Evolutionary conservation across 2,888 invertebrate species (phyloP), one percentile per base, ranked within the genome.

Genomic region (Ecliptopera silaceata): DNA sequence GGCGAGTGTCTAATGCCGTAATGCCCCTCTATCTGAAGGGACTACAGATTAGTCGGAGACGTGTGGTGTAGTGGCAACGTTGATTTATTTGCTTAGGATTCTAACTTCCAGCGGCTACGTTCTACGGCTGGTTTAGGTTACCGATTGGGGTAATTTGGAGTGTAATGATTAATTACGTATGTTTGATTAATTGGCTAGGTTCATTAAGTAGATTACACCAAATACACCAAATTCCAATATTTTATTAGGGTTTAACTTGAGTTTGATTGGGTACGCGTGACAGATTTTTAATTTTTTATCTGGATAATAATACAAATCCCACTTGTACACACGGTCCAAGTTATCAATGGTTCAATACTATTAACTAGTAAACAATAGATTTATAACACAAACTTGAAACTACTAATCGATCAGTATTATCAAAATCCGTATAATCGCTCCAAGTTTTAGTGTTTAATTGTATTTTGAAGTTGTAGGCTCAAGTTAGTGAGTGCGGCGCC

Each of bases 391-490:
- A 57, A 44, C 52, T 58, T 15, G 18, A 20, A 48, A 22, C 29
- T 8, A 34, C 26, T 36, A 45, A 50, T 54, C 50, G 46, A 54
- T 59, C 54, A 43, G 46, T 26, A 32, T 54, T 59, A 55, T 50
- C 46, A 38, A 50, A 54, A 54, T 38, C 50, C 36, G n/a, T 43
- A 47, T 46, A 59, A 54, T 59, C 46, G 38, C 38, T 43, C n/a
- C 10, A 54, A 59, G 59, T 54, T 59, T 45, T 26, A 59, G 54
- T 54, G 50, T 50, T 59, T 59, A 59, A 54, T 54, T 50, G 59
- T 59, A 49, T 56, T 38, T 51, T 26, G 34, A 42, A 50, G 49
- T 50, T 50, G 17, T 26, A 18, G 50, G 46, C 32, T 50, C 46
- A 59, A 50, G 59, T 26, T 26, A 26, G 26, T 26, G 26, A 26